Evolutionary conservation across 1,140 invertebrate genomes (phyloP).

Genomic region (Danaus melanippus): DNA sequence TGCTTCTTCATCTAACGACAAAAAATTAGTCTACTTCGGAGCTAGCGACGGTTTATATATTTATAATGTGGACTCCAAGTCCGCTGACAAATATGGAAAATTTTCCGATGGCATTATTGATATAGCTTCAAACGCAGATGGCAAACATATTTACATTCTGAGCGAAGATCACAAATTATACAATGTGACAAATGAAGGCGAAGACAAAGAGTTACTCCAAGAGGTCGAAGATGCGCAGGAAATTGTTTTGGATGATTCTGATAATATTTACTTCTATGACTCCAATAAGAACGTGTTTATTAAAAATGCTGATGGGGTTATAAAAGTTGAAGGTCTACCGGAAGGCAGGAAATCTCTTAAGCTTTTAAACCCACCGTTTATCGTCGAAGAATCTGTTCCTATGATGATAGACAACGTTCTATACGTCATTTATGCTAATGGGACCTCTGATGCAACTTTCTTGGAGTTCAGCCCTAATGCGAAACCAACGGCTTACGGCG

Average conservation of each 20-base stretch:
- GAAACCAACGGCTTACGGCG: too few species aligned
- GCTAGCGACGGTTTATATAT: constrained; percentile 45
- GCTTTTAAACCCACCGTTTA: constrained; percentile 37
- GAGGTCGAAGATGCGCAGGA: constrained; percentile 31
- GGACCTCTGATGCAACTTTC: constrained; percentile 17
- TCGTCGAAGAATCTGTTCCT: constrained; percentile 31
- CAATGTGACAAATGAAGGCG: constrained; percentile 41
- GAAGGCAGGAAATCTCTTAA: constrained; percentile 18
- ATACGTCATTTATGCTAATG: constrained; percentile 33
- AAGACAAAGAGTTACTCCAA: constrained; percentile 34
- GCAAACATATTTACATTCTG: constrained; percentile 39
- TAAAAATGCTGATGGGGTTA: constrained; percentile 23
- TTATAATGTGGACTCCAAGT: constrained; percentile 28
- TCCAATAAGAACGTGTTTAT: constrained; percentile 32
- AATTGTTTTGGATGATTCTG: constrained; percentile 38
- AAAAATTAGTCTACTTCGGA: constrained; percentile 36
- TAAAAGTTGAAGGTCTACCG: constrained; percentile 35
- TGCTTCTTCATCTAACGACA: constrained; percentile 30
- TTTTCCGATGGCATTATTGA: constrained; percentile 38
- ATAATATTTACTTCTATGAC: constrained; percentile 42
- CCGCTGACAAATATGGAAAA: constrained; percentile 44
- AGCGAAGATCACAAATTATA: constrained; percentile 37
- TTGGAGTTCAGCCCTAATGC: too few species aligned
- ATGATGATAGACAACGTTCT: constrained; percentile 25
- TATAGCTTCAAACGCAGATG: constrained; percentile 33